Conservation (phyloP, 2,113 vertebrate species). For the Heteronetta atricapilla region DNA sequence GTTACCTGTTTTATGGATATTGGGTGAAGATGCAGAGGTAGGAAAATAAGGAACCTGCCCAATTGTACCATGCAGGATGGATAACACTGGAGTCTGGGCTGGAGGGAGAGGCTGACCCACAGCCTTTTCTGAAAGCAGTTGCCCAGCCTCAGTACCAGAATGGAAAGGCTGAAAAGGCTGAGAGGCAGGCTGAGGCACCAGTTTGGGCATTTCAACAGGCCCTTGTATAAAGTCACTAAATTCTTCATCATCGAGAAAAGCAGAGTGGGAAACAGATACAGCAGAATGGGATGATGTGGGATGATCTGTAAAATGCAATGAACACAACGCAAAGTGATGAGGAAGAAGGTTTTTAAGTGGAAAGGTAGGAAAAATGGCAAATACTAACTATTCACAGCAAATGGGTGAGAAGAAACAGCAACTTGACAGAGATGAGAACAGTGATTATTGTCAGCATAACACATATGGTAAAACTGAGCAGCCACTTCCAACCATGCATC, state of each 20-base stretch:
- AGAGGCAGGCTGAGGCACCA: slow-evolving; percentile 73
- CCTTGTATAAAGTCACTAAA: slow-evolving; percentile 99
- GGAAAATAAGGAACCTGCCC: slow-evolving; percentile 73
- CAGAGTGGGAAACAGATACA: slow-evolving; percentile 83
- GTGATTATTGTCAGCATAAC: not conserved
- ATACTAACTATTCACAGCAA: not conserved
- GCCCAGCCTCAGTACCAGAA: slow-evolving; percentile 71
- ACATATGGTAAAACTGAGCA: not conserved
- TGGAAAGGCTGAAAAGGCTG: slow-evolving; percentile 76
- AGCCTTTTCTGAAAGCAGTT: slow-evolving; percentile 76
- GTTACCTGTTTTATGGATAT: slow-evolving; percentile 76
- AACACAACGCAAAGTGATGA: slow-evolving; percentile 70
- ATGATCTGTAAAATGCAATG: slow-evolving; percentile 94
- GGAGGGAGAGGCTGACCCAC: slow-evolving; percentile 79
- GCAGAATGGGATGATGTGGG: slow-evolving; percentile 89
- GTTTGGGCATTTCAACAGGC: slow-evolving; percentile 77
- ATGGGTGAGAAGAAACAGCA: not conserved
- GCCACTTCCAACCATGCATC: not conserved
- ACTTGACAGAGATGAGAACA: not conserved
- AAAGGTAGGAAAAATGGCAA: not conserved
- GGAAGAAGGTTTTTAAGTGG: not conserved
- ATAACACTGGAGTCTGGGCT: slow-evolving; percentile 78
- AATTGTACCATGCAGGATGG: slow-evolving; percentile 65
- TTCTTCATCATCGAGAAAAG: slow-evolving; percentile 90
- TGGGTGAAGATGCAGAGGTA: slow-evolving; percentile 73